Evolutionary conservation across 23 tunicate species (phyloP).

Genomic region (Styela plicata): DNA sequence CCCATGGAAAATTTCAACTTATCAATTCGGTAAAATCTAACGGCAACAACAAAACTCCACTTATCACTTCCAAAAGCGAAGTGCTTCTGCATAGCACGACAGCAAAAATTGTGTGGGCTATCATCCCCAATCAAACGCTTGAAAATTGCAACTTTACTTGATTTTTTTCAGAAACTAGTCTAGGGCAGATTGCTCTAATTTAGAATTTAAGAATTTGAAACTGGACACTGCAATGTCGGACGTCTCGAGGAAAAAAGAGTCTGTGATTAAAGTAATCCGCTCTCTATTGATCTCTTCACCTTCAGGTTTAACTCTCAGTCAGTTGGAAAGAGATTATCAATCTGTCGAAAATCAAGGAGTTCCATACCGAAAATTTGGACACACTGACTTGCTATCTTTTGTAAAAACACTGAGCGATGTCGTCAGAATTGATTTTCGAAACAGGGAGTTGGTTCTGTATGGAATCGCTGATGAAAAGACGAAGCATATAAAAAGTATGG

Average conservation of each 20-base stretch:
- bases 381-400: constrained; percentile 34
- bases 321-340: constrained; percentile 68
- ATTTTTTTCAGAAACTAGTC: too few relatives aligned
- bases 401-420: constrained; percentile 31
- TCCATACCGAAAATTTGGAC: constrained; percentile 65
- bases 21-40: too few relatives aligned
- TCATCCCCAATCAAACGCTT: too few relatives aligned
- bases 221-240: too few relatives aligned
- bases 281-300: constrained; percentile 71
- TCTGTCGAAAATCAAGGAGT: constrained; percentile 15
- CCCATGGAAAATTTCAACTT: too few relatives aligned
- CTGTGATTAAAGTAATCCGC: constrained; percentile 68
- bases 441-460: constrained; percentile 20
- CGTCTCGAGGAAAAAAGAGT: constrained; percentile 32
- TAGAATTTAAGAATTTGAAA: too few relatives aligned
- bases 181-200: too few relatives aligned
- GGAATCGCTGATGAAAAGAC: constrained; percentile 73
- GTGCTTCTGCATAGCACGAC: too few relatives aligned
- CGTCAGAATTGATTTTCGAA: background rate
- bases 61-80: too few relatives aligned
- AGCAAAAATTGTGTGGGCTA: too few relatives aligned
- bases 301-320: constrained; percentile 50
- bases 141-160: too few relatives aligned
- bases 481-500: constrained; percentile 58
- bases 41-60: too few relatives aligned